phyloP scores from a whole-genome alignment of 2,113 vertebrate genomes.

The Octodon degus region DNA sequence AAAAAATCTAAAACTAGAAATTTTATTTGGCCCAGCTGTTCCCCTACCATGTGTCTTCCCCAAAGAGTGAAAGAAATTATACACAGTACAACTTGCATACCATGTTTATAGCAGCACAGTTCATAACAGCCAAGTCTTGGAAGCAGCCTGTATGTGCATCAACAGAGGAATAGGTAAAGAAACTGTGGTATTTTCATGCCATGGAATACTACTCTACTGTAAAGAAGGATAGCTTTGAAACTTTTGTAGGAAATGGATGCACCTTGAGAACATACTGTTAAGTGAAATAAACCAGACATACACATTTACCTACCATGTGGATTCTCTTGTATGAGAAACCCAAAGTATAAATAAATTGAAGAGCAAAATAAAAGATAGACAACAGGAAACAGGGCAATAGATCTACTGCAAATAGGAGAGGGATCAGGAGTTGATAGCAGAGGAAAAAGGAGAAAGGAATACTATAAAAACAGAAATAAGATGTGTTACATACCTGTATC shows the following conservation, averaged over 20 bases:
- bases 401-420: not conserved
- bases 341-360: not conserved
- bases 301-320: not conserved
- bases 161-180: not conserved
- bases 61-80: not conserved
- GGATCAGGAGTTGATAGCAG: not conserved
- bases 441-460: not conserved
- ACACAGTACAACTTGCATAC: not conserved
- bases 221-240: not conserved
- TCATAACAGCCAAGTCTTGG: not conserved
- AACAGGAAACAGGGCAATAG: not conserved
- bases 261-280: not conserved
- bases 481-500: not conserved
- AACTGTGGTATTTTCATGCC: not conserved
- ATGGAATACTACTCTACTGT: not conserved
- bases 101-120: not conserved
- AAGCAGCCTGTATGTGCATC: not conserved
- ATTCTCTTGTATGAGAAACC: not conserved
- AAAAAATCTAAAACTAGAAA: not conserved
- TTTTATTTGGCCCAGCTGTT: not conserved
- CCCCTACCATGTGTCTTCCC: not conserved
- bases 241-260: not conserved
- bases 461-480: not conserved
- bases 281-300: not conserved
- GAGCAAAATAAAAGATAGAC: not conserved